Conservation (phyloP, 1,140 invertebrate species). For the Riptortus pedestris region DNA sequence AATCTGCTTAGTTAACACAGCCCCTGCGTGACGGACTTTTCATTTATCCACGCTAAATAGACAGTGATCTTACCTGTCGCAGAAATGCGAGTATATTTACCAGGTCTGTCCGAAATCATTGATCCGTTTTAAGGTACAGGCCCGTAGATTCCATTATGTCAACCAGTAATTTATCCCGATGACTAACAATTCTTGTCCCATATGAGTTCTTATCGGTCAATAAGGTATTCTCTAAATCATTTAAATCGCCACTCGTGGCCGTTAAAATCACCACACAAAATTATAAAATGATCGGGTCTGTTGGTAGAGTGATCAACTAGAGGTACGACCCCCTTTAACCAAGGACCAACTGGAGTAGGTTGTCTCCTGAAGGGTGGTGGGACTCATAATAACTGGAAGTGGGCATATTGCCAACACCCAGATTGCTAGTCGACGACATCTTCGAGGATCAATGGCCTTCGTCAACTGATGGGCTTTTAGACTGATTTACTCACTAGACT, state of each 20-base stretch:
- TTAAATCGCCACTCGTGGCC: neutral
- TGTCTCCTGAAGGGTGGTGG: no score
- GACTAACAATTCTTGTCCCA: neutral
- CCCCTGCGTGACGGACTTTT: no score
- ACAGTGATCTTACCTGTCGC: neutral
- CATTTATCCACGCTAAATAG: neutral
- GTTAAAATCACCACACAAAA: neutral
- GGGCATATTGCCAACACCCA: no score
- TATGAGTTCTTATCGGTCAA: neutral
- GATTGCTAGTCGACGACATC: no score
- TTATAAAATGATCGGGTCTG: neutral
- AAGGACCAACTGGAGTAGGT: no score
- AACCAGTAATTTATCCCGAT: neutral
- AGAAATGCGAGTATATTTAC: neutral
- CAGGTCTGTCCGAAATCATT: neutral
- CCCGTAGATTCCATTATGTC: neutral
- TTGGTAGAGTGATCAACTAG: no score
- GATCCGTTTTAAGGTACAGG: neutral
- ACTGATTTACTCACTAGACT: no score
- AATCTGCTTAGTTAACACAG: no score
- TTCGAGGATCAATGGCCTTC: no score
- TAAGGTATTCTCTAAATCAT: neutral
- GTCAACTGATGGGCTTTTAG: no score
- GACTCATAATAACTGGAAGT: no score
- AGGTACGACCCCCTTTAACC: no score